Conservation (phyloP, 2,113 vertebrate genomes). For the Gracilinanus agilis region DNA sequence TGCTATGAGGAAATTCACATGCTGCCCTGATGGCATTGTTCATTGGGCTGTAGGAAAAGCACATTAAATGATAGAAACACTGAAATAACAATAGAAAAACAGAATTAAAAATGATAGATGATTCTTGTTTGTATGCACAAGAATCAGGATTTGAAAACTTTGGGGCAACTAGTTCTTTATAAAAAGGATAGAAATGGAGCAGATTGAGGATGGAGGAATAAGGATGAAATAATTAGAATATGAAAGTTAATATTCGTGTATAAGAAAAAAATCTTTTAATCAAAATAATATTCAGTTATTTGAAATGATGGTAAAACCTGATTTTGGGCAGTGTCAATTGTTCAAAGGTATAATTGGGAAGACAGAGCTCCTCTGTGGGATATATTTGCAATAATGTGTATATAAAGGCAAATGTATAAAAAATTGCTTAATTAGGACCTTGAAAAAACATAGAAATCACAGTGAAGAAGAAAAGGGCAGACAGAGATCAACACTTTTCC, state of each 20-base stretch:
- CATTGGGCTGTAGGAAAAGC: background rate
- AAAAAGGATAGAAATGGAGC: background rate
- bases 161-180: background rate
- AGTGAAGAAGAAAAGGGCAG: background rate
- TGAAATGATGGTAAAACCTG: background rate
- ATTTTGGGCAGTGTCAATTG: background rate
- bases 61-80: background rate
- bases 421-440: background rate
- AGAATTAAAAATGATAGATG: background rate
- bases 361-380: background rate
- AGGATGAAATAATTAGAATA: background rate
- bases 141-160: background rate
- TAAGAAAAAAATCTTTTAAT: background rate
- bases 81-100: background rate
- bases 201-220: background rate
- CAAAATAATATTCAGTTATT: background rate
- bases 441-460: background rate
- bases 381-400: background rate
- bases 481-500: background rate
- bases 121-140: background rate
- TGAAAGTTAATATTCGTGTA: background rate
- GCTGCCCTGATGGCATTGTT: background rate
- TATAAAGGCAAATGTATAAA: background rate
- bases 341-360: background rate
- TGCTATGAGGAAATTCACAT: conserved; percentile 16